Conservation (phyloP, 2,113 vertebrate species). For the Agelaius tricolor region DNA sequence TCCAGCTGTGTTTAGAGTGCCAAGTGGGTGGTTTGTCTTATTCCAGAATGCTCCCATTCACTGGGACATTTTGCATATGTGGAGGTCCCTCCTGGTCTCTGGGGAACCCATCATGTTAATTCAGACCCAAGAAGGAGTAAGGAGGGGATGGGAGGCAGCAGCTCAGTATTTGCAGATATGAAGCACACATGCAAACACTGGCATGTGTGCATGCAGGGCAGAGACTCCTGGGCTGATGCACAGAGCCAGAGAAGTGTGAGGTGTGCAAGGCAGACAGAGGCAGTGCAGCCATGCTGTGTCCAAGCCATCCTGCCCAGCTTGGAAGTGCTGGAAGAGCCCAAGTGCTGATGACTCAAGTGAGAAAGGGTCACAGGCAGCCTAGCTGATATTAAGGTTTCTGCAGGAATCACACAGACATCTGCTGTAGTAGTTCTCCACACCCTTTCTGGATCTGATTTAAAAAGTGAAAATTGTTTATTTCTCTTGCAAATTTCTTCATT, state of each 20-base stretch:
- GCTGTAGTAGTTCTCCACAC: not conserved
- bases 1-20: not conserved
- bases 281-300: not conserved
- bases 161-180: not conserved
- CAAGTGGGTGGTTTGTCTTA: not conserved
- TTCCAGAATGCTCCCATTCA: not conserved
- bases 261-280: not conserved
- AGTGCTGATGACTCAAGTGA: not conserved
- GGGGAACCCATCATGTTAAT: not conserved
- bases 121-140: not conserved
- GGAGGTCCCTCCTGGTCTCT: not conserved
- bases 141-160: not conserved
- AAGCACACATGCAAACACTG: not conserved
- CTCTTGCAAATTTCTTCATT: not conserved
- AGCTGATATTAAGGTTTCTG: not conserved
- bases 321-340: not conserved
- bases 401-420: not conserved
- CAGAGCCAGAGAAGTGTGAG: not conserved
- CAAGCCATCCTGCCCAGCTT: not conserved
- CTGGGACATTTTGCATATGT: not conserved
- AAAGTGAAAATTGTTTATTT: slow-evolving; percentile 24
- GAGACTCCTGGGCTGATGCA: not conserved
- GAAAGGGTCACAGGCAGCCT: not conserved
- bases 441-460: not conserved
- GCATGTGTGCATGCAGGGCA: not conserved